These are phyloP conservation scores for Carassius gibelio DNA, from an alignment of 2,113 vertebrate genomes.

Conservation along the genomic window DNA sequence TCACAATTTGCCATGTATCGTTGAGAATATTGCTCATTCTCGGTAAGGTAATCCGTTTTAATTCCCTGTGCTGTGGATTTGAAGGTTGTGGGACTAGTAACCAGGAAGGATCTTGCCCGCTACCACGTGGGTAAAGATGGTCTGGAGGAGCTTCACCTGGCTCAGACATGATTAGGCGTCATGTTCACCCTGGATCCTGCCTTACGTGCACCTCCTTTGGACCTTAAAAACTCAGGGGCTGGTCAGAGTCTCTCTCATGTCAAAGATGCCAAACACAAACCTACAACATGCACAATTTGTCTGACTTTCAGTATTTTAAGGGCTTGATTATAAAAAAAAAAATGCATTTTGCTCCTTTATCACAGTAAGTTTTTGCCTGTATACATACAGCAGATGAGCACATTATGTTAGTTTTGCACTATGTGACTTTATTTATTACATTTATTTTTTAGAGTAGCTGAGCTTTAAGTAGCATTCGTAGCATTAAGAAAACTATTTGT, in stretches of 20 bases:
- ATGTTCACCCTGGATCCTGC: not conserved
- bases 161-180: constrained; percentile 83
- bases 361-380: not conserved
- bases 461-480: not conserved
- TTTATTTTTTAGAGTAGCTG: constrained; percentile 3
- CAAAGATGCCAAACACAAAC: constrained; percentile 40
- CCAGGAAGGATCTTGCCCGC: constrained; percentile 93
- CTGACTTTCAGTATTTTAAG: constrained; percentile 17
- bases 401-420: constrained; percentile 60
- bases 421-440: constrained; percentile 64
- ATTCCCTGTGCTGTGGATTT: not conserved
- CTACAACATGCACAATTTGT: constrained; percentile 19
- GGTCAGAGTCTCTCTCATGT: not conserved
- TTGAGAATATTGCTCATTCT: not conserved
- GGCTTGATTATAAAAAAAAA: constrained; percentile 29
- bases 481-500: not conserved
- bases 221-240: not conserved
- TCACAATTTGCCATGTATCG: too few species aligned
- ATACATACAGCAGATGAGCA: constrained; percentile 18
- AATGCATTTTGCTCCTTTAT: too few species aligned
- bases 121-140: constrained; percentile 94
- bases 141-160: constrained; percentile 90
- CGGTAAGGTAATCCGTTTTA: not conserved
- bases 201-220: constrained; percentile 2
- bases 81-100: constrained; percentile 94